Percentiles rank a stretch among this genome's conserved stretches.
These are phyloP conservation scores for Eurosta solidaginis DNA, from an alignment of 1,140 invertebrate genomes.

Conservation along the genomic window DNA sequence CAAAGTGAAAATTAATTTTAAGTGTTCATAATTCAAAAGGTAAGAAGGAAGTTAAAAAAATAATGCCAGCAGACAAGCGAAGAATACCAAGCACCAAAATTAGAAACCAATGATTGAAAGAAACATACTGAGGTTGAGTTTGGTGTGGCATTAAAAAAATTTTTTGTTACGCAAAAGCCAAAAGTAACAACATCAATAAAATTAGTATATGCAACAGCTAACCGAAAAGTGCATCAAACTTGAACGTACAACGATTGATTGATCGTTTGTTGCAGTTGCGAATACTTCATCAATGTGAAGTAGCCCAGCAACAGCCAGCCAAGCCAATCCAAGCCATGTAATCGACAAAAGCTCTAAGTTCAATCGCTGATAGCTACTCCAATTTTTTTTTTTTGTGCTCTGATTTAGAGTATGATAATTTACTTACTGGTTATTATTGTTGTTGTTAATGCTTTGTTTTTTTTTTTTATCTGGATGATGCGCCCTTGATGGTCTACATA, in stretches of 20 bases:
- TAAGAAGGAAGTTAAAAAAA: not conserved
- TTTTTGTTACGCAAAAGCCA: not conserved
- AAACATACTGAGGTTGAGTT: not conserved
- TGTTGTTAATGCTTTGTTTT: not conserved
- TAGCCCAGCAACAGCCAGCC: not conserved
- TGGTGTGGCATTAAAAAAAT: not conserved
- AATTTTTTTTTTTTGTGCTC: not conserved
- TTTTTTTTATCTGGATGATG: conserved; percentile 21
- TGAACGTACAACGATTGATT: not conserved
- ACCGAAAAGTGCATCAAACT: conserved; percentile 11
- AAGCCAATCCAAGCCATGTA: too few species aligned
- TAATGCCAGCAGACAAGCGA: not conserved
- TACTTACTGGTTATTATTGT: not conserved
- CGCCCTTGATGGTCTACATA: conserved; percentile 22
- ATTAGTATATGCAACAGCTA: not conserved
- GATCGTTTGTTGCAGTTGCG: not conserved
- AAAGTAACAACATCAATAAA: not conserved
- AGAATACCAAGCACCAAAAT: not conserved
- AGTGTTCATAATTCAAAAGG: conserved; percentile 24
- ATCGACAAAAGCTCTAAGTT: not conserved
- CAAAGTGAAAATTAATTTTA: conserved; percentile 26
- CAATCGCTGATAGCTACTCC: not conserved
- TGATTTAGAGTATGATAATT: not conserved
- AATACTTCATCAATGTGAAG: conserved; percentile 2
- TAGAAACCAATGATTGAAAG: not conserved